Evolutionary conservation across 2,888 invertebrate species (phyloP).

Genomic region (Theretra japonica): DNA sequence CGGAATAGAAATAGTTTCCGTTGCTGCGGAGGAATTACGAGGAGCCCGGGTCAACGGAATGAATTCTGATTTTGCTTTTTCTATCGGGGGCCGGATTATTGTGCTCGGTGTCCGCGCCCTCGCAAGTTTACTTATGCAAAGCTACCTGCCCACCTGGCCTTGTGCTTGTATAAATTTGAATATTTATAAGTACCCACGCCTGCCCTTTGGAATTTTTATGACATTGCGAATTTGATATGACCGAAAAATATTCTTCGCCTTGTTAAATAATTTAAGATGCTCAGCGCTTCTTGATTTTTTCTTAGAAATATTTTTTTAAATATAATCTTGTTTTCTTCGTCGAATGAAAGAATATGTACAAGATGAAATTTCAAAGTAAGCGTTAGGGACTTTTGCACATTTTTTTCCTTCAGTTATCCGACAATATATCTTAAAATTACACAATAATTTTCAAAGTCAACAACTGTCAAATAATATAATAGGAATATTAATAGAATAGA

Average conservation of each 20-base stretch:
- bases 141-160: slow-evolving; percentile 56
- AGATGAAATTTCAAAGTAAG: background rate
- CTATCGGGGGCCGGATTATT: slow-evolving; percentile 68
- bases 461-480: no score
- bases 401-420: no score
- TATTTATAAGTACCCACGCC: slow-evolving; percentile 57
- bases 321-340: slow-evolving; percentile 9
- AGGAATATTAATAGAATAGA: no score
- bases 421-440: no score
- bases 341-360: background rate
- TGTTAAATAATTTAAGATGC: slow-evolving; percentile 45
- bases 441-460: no score
- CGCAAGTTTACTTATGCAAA: slow-evolving; percentile 65
- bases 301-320: slow-evolving; percentile 7
- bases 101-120: slow-evolving; percentile 55
- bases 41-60: slow-evolving; percentile 72
- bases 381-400: background rate
- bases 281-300: slow-evolving; percentile 42
- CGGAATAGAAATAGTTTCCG: slow-evolving; percentile 80
- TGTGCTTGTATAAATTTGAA: slow-evolving; percentile 65
- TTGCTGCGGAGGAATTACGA: slow-evolving; percentile 67
- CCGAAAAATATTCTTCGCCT: slow-evolving; percentile 45
- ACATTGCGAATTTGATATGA: slow-evolving; percentile 59
- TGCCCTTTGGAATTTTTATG: slow-evolving; percentile 57
- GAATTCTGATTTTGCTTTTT: slow-evolving; percentile 81